Evolutionary conservation across 92 coral and sea anemone species (phyloP).

Genomic region (Phenganax marumi): DNA sequence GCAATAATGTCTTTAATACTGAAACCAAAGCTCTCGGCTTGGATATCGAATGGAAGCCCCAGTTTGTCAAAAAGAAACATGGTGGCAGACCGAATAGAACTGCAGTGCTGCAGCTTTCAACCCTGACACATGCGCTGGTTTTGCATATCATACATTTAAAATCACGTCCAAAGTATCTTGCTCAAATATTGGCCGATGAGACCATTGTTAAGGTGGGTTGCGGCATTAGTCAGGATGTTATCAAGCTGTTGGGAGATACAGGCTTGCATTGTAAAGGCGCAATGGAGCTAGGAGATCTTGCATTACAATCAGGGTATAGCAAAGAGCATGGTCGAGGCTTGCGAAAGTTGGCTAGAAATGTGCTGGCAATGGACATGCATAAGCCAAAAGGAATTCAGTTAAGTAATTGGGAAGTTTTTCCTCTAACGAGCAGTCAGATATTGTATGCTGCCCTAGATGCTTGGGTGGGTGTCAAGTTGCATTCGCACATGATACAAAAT

Average conservation of each 20-base stretch:
- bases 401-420: constrained; percentile 80
- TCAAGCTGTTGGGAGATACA: constrained; percentile 61
- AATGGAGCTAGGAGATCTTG: constrained; percentile 63
- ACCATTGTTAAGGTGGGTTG: constrained; percentile 71
- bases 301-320: constrained; percentile 37
- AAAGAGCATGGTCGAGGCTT: constrained; percentile 54
- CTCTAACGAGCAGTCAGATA: constrained; percentile 54
- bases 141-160: constrained; percentile 63
- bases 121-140: constrained; percentile 65
- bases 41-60: constrained; percentile 95
- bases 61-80: constrained; percentile 66
- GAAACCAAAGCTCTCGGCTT: constrained; percentile 68
- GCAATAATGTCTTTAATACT: constrained; percentile 63
- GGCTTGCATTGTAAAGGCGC: constrained; percentile 65
- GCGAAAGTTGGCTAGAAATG: constrained; percentile 53
- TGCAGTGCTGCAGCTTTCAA: constrained; percentile 80
- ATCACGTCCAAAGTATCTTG: constrained; percentile 57
- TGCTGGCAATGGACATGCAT: constrained; percentile 58
- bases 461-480: constrained; percentile 72
- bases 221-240: constrained; percentile 65
- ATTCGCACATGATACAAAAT: constrained; percentile 47
- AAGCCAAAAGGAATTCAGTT: constrained; percentile 56
- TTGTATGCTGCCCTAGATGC: constrained; percentile 83
- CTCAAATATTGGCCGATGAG: constrained; percentile 46
- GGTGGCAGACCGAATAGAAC: constrained; percentile 88